Evolutionary conservation across 1,140 invertebrate species (phyloP).

Genomic region (Dinoponera quadriceps): DNA sequence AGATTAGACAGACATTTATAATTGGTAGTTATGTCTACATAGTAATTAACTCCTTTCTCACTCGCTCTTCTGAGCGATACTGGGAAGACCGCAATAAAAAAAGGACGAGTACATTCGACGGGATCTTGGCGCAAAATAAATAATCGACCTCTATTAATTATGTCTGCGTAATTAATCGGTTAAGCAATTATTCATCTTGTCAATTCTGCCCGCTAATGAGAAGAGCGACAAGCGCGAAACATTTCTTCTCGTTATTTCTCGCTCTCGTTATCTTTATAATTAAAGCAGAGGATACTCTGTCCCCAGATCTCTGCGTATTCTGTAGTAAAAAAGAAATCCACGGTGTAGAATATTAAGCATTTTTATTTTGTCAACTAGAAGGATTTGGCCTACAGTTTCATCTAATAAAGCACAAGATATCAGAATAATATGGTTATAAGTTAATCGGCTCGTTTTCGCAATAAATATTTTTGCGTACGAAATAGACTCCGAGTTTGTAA

Average conservation of each 20-base stretch:
- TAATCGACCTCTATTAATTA: too few species aligned
- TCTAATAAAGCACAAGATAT: slow-evolving; percentile 4
- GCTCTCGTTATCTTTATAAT: too few species aligned
- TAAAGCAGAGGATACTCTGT: too few species aligned
- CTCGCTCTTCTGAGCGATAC: too few species aligned
- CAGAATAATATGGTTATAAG: not conserved
- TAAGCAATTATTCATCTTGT: not conserved
- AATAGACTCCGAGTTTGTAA: not conserved
- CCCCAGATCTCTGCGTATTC: too few species aligned
- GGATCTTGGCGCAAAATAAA: too few species aligned
- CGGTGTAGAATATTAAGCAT: not conserved
- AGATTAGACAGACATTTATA: slow-evolving; percentile 19
- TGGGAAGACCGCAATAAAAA: too few species aligned
- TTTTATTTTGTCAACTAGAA: not conserved
- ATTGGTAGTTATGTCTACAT: not conserved
- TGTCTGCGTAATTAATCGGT: not conserved
- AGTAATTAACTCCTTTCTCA: too few species aligned
- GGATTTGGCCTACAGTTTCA: not conserved
- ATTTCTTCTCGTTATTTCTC: not conserved
- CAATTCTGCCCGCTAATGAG: not conserved
- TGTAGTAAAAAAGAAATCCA: too few species aligned
- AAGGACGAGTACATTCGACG: too few species aligned
- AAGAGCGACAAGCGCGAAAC: not conserved
- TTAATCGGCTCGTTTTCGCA: not conserved
- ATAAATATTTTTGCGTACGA: not conserved